A percentile compares a stretch with the other conserved stretches of the same genome.
Conservation (phyloP, 2,113 vertebrate genomes). For the Etheostoma spectabile region DNA sequence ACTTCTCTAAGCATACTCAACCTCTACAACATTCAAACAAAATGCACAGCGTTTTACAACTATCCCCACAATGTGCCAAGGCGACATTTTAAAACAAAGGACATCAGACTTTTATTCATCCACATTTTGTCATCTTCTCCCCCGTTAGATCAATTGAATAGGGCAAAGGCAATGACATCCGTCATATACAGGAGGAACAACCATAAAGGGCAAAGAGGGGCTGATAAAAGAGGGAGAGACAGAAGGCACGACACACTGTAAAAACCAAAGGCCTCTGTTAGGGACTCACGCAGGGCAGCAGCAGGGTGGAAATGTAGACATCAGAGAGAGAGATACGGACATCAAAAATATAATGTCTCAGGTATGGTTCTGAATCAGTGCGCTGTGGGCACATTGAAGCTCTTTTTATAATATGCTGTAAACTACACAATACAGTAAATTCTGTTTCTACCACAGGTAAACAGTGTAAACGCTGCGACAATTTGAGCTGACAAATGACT, state of each 20-base stretch:
- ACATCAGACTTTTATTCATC: constrained; percentile 32
- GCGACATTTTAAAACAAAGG: constrained; percentile 16
- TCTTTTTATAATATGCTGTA: constrained; percentile 16
- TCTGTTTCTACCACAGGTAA: too few species aligned
- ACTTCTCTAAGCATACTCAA: neutral
- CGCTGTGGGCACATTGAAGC: constrained; percentile 3
- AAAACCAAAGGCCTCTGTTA: constrained; percentile 54
- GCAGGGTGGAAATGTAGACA: constrained; percentile 27
- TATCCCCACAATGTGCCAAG: neutral
- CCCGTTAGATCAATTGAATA: constrained; percentile 46
- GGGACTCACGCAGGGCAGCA: constrained; percentile 20
- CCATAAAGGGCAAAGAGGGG: constrained; percentile 61
- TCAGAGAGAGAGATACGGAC: constrained; percentile 24
- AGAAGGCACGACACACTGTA: constrained; percentile 34
- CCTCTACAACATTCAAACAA: constrained; percentile 24
- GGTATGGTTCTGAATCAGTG: constrained; percentile 9
- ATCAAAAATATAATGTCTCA: constrained; percentile 32
- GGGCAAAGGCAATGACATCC: constrained; percentile 66
- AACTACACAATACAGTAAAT: constrained; percentile 15
- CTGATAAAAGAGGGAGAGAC: constrained; percentile 70
- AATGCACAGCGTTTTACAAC: constrained; percentile 21
- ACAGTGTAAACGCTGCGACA: neutral
- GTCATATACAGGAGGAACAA: constrained; percentile 53
- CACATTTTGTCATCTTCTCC: constrained; percentile 40
- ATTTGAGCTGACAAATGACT: constrained; percentile 22